Evolutionary conservation across 2,113 vertebrate genomes (phyloP).

Genomic region (Saccopteryx leptura): DNA sequence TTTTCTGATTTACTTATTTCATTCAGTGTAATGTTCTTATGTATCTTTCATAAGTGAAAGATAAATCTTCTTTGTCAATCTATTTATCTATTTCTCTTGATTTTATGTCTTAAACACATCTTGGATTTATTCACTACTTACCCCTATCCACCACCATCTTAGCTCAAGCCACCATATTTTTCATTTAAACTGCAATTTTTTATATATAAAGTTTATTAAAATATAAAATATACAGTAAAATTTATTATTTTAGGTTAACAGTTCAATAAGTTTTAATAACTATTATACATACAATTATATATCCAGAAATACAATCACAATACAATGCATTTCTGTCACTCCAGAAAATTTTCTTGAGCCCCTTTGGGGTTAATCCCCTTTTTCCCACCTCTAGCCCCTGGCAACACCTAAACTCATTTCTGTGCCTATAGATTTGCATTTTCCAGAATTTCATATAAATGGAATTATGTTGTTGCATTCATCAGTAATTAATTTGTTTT

Average conservation of each 20-base stretch:
- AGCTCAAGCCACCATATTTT: background rate
- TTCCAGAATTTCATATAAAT: background rate
- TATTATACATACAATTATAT: background rate
- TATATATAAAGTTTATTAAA: background rate
- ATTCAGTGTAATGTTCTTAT: too few species aligned
- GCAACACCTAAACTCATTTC: background rate
- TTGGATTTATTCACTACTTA: background rate
- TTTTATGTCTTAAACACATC: background rate
- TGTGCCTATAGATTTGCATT: background rate
- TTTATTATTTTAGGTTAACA: background rate
- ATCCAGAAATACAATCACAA: background rate
- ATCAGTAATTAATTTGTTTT: constrained; percentile 4
- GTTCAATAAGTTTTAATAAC: background rate
- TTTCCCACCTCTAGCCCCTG: background rate
- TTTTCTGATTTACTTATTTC: too few species aligned
- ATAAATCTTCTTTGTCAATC: background rate
- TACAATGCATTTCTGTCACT: background rate
- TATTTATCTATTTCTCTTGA: background rate
- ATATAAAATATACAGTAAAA: background rate
- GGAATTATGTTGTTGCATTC: background rate
- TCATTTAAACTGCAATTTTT: constrained; percentile 12
- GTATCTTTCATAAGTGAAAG: background rate
- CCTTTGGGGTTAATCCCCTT: background rate
- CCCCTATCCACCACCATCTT: background rate
- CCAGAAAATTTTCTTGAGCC: background rate